phyloP scores from a whole-genome alignment of 2,113 vertebrate genomes.

The Eidolon helvum region DNA sequence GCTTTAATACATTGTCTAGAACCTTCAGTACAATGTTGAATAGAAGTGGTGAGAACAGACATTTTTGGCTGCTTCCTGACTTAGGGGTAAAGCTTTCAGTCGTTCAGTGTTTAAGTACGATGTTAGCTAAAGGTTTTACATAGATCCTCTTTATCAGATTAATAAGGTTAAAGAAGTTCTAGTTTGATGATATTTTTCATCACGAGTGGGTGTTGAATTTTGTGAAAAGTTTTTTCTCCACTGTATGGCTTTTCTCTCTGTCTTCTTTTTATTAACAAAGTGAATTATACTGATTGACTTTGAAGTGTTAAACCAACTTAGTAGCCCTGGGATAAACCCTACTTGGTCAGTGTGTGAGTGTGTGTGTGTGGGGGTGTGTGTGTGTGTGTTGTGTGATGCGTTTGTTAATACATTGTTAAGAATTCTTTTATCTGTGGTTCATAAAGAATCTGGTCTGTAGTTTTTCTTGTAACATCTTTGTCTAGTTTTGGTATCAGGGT shows the following conservation, averaged over 20 bases:
- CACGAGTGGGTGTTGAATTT: neutral
- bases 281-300: slow-evolving; percentile 8
- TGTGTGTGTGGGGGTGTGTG: too few species aligned
- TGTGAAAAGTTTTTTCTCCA: neutral
- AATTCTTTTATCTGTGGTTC: neutral
- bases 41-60: neutral
- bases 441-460: neutral
- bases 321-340: neutral
- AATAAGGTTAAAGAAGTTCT: neutral
- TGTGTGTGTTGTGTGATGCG: neutral
- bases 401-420: neutral
- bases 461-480: neutral
- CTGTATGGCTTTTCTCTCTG: neutral
- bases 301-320: neutral
- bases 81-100: neutral
- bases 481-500: neutral
- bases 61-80: neutral
- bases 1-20: neutral
- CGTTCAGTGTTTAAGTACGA: neutral
- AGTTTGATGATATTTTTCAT: neutral
- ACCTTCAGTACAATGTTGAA: neutral
- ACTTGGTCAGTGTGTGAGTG: neutral
- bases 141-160: neutral
- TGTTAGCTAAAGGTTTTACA: neutral
- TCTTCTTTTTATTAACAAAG: neutral